These are phyloP conservation scores for Chydorus sphaericus DNA, from an alignment of 2,888 invertebrate genomes.

Conservation along the genomic window DNA sequence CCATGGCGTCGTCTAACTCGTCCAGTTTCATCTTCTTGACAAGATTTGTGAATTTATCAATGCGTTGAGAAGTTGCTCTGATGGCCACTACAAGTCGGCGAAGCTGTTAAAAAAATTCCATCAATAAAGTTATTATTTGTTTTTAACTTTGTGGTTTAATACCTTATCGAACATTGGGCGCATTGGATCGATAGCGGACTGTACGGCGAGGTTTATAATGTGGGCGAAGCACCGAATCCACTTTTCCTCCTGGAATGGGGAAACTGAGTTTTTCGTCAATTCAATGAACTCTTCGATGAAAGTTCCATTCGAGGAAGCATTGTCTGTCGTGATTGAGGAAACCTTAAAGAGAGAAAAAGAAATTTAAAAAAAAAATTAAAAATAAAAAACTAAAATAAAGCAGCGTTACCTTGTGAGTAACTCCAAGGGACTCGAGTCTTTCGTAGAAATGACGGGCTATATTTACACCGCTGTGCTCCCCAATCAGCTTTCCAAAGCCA, in stretches of 20 bases:
- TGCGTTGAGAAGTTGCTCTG: not conserved
- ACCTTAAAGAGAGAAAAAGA: not conserved
- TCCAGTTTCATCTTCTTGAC: not conserved
- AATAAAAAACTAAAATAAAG: not conserved
- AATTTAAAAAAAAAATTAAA: not conserved
- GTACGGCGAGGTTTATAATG: not conserved
- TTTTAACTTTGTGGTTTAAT: no score
- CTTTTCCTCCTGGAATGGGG: not conserved
- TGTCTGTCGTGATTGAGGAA: not conserved
- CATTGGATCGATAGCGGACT: not conserved
- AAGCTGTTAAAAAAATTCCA: not conserved
- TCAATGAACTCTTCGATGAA: not conserved
- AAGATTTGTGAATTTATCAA: not conserved
- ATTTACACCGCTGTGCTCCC: not conserved
- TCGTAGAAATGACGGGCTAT: not conserved
- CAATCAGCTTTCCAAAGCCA: not conserved
- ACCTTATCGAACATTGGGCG: not conserved
- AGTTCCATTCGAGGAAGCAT: not conserved
- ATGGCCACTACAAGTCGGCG: not conserved
- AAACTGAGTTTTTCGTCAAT: not conserved
- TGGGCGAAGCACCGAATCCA: not conserved
- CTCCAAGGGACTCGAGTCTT: not conserved
- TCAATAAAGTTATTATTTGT: not conserved
- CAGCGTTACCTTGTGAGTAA: not conserved
- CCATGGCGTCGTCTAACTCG: not conserved